Evolutionary conservation across 2,797 vertebrate species (phyloP), one percentile per base, ranked within the genome.

Genomic region (Acanthurus leucopareius): DNA sequence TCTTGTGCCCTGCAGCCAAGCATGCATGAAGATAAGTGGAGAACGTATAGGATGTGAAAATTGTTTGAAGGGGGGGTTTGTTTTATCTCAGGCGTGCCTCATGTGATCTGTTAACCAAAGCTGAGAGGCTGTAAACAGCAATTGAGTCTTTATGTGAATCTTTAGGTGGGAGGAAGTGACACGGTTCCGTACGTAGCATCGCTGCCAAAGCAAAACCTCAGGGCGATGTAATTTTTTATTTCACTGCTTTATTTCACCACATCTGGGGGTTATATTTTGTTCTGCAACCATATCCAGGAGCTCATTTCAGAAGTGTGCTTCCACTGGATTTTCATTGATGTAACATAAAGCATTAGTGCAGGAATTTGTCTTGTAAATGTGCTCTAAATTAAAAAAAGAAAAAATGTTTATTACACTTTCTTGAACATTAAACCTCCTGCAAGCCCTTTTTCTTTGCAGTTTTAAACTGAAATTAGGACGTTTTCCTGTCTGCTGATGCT

Each of bases 81-180:
- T 90, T 90, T 90, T 75, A 87, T 88, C 82, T 79, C 82, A 56
- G 59, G 52, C 45, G 0, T 16, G 69, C 77, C 77, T 81, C 67
- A 47, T 82, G 74, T 81, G 79, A 80, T 84, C 79, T 57, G 15
- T 69, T 83, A 87, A 83, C 72, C 69, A 68, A 86, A 73, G 75
- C 79, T 19, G 40, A 61, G 69, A 78, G 71, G 61, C 82, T 81
- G 60, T 42, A 81, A 85, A 73, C 65, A 68, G 65, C 72, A 53
- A 44, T 38, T 14, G 17, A 65, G 68, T 70, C 73, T 79, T 85
- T 73, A 73, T 76, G 59, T 17, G 58, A 69, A 38, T 83, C 63
- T 83, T 45, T 42, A 72, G 73, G 78, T 88, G 83, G 77, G 86
- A 86, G 81, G 80, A 87, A 80, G 61, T 74, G 75, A 76, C 63